Evolutionary conservation across 2,888 invertebrate species (phyloP).

Genomic region (Beris chalybata): DNA sequence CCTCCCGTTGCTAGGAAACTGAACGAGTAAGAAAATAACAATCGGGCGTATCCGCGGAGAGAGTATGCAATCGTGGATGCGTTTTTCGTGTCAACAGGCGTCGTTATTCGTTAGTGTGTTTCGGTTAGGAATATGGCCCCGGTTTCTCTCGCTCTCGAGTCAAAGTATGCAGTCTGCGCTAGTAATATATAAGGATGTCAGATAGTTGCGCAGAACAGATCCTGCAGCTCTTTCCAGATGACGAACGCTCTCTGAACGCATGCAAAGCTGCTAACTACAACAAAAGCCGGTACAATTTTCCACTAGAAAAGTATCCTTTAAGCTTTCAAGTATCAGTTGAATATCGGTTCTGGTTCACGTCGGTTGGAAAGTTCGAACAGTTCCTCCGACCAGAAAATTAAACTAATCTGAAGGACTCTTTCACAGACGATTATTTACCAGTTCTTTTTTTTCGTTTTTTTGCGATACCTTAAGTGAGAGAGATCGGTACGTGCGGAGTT

Average conservation of each 20-base stretch:
- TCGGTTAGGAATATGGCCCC: neutral
- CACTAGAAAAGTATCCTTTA: constrained; percentile 33
- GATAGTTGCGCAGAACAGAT: too few relatives aligned
- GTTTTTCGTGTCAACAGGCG: constrained; percentile 10
- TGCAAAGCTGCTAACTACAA: neutral
- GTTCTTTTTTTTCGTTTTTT: too few relatives aligned
- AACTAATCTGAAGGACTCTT: constrained; percentile 18
- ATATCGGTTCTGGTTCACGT: constrained; percentile 30
- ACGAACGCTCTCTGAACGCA: constrained; percentile 3
- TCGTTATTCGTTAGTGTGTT: constrained; percentile 3
- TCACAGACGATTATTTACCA: constrained; percentile 11
- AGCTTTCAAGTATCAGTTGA: constrained; percentile 33
- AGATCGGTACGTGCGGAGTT: too few relatives aligned
- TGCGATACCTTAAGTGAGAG: too few relatives aligned
- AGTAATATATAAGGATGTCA: neutral
- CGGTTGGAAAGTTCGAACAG: constrained; percentile 25
- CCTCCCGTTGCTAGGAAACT: constrained; percentile 28
- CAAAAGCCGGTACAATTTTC: constrained; percentile 31
- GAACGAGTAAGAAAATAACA: constrained; percentile 29
- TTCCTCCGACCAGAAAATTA: constrained; percentile 6
- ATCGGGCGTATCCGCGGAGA: constrained; percentile 29
- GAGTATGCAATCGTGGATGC: constrained; percentile 2
- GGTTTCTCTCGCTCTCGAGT: neutral
- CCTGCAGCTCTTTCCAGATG: too few relatives aligned
- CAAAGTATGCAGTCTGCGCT: neutral